Evolutionary conservation across 1,140 invertebrate species (phyloP).

Genomic region (Caenorhabditis briggsae): DNA sequence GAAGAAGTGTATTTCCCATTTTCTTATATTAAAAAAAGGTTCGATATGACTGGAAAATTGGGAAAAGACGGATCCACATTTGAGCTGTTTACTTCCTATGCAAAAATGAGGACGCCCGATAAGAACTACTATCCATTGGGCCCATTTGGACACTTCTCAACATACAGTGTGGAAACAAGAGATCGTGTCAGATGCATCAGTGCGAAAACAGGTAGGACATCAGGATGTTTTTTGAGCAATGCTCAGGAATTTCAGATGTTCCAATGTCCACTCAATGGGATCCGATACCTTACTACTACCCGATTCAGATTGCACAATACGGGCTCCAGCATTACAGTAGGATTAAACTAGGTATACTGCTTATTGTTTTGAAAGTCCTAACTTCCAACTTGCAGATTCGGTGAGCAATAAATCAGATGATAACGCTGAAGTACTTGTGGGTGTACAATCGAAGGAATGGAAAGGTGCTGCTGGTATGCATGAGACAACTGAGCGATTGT

Average conservation of each 20-base stretch:
- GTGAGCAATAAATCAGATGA: neutral
- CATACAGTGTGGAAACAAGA: slow-evolving; percentile 94
- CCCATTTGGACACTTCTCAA: slow-evolving; percentile 94
- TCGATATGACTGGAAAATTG: slow-evolving; percentile 65
- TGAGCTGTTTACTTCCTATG: slow-evolving; percentile 69
- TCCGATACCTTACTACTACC: slow-evolving; percentile 87
- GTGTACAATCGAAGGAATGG: slow-evolving; percentile 59
- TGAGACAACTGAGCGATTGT: slow-evolving; percentile 61
- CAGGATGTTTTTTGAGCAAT: neutral
- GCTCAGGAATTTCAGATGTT: slow-evolving; percentile 77
- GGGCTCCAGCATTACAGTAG: slow-evolving; percentile 92
- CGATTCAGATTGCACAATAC: slow-evolving; percentile 98
- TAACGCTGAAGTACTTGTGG: slow-evolving; percentile 17
- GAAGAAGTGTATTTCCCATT: slow-evolving; percentile 70
- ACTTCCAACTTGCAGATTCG: neutral
- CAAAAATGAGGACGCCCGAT: slow-evolving; percentile 69
- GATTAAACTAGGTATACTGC: slow-evolving; percentile 53
- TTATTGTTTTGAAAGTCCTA: neutral
- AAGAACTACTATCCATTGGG: slow-evolving; percentile 87
- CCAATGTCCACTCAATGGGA: slow-evolving; percentile 95
- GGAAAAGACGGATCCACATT: slow-evolving; percentile 62
- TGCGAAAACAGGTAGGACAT: slow-evolving; percentile 82
- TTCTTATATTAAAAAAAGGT: slow-evolving; percentile 69
- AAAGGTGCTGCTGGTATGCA: slow-evolving; percentile 58
- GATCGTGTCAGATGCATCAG: slow-evolving; percentile 95